These are phyloP conservation scores for Bergia sp. DNA, from an alignment of 92 coral and sea anemone genomes.

Conservation along the genomic window DNA sequence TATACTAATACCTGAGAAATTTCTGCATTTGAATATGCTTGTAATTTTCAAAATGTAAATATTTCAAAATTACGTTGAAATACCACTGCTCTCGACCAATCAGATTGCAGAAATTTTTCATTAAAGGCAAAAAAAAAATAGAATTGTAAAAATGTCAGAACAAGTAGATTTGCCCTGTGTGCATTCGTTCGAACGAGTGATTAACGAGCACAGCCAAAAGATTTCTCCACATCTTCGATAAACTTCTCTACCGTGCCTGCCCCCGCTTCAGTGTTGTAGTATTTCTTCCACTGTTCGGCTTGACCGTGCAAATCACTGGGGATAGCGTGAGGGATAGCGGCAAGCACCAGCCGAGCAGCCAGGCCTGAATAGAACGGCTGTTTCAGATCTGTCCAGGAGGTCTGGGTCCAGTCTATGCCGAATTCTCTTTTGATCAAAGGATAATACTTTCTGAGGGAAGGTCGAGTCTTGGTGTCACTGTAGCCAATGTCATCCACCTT, in stretches of 20 bases:
- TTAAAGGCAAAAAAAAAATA: too few relatives aligned
- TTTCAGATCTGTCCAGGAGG: slow-evolving; percentile 63
- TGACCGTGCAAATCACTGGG: slow-evolving; percentile 59
- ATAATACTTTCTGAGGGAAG: slow-evolving; percentile 65
- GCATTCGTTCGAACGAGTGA: not conserved
- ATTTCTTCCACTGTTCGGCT: slow-evolving; percentile 75
- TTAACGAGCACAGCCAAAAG: slow-evolving; percentile 64
- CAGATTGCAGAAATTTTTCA: not conserved
- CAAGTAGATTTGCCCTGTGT: not conserved
- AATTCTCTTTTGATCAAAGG: slow-evolving; percentile 38
- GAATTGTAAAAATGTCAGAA: not conserved
- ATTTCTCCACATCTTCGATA: slow-evolving; percentile 59
- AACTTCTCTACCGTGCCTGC: slow-evolving; percentile 73
- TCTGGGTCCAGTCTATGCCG: slow-evolving; percentile 67
- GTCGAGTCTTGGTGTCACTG: slow-evolving; percentile 55
- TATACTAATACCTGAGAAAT: too few relatives aligned
- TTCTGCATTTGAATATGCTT: too few relatives aligned
- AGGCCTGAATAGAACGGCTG: slow-evolving; percentile 80
- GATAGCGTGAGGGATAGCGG: slow-evolving; percentile 63
- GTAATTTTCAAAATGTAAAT: too few relatives aligned
- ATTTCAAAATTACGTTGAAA: too few relatives aligned
- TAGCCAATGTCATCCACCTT: slow-evolving; percentile 73
- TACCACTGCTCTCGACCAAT: too few relatives aligned
- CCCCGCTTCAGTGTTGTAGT: slow-evolving; percentile 77
- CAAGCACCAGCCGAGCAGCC: slow-evolving; percentile 77